These are phyloP conservation scores for Platichthys stellatus DNA, from an alignment of 2,113 vertebrate genomes.

Conservation along the genomic window DNA sequence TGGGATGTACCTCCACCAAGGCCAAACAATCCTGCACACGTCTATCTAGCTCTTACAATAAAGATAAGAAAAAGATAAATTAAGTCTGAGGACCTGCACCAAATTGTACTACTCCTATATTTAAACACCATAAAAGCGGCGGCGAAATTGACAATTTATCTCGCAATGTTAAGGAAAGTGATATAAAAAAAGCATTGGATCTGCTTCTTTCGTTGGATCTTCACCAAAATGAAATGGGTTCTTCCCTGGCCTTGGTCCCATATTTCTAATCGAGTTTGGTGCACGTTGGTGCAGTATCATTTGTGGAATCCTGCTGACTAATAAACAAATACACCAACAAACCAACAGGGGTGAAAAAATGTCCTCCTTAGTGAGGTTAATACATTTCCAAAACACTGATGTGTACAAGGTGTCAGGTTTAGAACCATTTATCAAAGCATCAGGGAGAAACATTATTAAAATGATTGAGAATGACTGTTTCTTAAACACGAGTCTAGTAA, in stretches of 20 bases:
- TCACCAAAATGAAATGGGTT: neutral
- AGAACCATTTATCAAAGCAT: too few species aligned
- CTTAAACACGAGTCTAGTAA: too few species aligned
- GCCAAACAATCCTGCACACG: neutral
- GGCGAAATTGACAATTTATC: neutral
- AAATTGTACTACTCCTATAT: neutral
- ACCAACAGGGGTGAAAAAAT: neutral
- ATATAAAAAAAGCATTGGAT: neutral
- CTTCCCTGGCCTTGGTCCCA: neutral
- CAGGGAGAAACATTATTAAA: too few species aligned
- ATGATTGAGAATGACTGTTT: too few species aligned
- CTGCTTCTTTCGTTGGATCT: neutral
- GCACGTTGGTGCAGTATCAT: neutral
- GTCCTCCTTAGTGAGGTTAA: too few species aligned
- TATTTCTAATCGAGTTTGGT: neutral
- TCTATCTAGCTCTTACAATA: neutral
- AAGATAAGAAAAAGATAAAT: neutral
- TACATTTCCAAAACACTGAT: too few species aligned
- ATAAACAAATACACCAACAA: neutral
- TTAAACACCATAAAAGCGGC: neutral
- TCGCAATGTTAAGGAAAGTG: neutral
- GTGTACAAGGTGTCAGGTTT: too few species aligned
- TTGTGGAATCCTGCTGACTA: neutral
- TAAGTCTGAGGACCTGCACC: neutral
- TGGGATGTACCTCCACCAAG: neutral